Percentiles rank a stretch among this genome's conserved stretches.
phyloP scores from a whole-genome alignment of 2,797 vertebrate species.

The Enteromius trimaculatus region DNA sequence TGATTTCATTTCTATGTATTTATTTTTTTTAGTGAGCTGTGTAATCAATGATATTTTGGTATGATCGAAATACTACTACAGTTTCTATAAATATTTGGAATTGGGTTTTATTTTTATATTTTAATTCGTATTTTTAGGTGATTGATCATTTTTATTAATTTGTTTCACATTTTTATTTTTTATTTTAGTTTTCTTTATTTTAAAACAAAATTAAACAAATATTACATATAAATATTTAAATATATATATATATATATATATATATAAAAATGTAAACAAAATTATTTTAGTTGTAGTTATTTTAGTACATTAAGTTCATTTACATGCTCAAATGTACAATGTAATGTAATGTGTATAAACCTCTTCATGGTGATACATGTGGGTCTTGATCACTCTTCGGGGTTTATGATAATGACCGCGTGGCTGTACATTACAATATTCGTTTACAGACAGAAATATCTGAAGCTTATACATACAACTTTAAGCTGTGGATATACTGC shows the following conservation, averaged over 20 bases:
- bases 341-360: no score
- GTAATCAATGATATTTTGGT: neutral
- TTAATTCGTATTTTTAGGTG: neutral
- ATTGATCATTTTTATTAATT: neutral
- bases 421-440: neutral
- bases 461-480: constrained; percentile 68
- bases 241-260: no score
- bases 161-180: neutral
- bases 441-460: neutral
- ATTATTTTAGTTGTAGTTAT: no score
- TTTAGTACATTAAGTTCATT: no score
- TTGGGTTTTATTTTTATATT: neutral
- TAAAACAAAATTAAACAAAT: neutral
- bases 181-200: neutral
- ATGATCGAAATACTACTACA: neutral
- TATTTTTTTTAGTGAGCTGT: neutral
- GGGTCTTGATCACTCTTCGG: neutral
- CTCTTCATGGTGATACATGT: neutral
- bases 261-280: no score
- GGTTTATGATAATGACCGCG: neutral
- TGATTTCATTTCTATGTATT: neutral
- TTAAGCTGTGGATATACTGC: constrained; percentile 79
- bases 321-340: neutral
- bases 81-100: neutral
- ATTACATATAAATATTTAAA: no score